Evolutionary conservation across 2,888 invertebrate species (phyloP), one percentile per base, ranked within the genome.

Genomic region (Reticulitermes lucifugus): DNA sequence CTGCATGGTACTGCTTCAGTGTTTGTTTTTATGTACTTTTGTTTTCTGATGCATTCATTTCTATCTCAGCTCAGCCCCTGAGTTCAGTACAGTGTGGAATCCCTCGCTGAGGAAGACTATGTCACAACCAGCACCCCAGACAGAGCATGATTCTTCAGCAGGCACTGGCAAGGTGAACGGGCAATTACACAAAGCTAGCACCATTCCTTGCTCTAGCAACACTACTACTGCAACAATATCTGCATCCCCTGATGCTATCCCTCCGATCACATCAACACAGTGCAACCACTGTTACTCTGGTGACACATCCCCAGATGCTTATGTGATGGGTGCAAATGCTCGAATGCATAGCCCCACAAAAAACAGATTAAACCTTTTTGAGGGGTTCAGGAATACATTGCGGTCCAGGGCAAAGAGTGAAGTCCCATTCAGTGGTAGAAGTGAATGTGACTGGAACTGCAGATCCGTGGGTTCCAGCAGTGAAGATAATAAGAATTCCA

Each of bases 331-430:
- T 70, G 21, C 73, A 21, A 77, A 51, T 25, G 91, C 93, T 91
- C 92, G 92, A 88, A 90, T 92, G 89, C 91, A 91, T 88, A 92
- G 92, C 90, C 86, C 86, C 79, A 86, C 86, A 73, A 86, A 86
- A 85, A 85, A 85, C 75, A 79, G 83, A 87, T 89, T 90, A 86
- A 90, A 90, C 88, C 92, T 94, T 89, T 93, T 94, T 89, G 94
- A 94, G 88, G 94, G 94, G 88, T 93, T 94, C 90, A 91, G 92
- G 87, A 93, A 93, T 90, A 93, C 94, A 10, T 90, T 94, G 87
- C 91, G 92, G 86, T 90, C 91, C 84, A 90, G 93, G 88, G 92
- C 93, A 88, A 91, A 92, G 88, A 92, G 91, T 83, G 92, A 92
- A 84, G 89, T 83, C 71, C 85, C 86, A 41, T 83, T 18, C 35